Base-by-base conservation (phyloP, 2,888 invertebrate genomes). In the Thecocarcelia acutangulata region DNA sequence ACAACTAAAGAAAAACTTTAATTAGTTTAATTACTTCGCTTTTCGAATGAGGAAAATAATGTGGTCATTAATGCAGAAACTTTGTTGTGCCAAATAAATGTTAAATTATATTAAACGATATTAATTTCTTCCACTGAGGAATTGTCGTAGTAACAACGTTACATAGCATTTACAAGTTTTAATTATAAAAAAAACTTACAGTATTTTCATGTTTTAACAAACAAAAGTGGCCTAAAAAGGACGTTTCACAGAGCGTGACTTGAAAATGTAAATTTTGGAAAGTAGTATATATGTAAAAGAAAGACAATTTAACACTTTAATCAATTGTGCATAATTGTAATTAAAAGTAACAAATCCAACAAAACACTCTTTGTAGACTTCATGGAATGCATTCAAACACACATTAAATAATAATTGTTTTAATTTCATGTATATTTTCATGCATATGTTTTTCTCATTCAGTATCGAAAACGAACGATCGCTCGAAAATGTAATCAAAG, bases 1-100 rank as follows among this genome's bases (percentile, higher is more conserved):
- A 33, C 42, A n/a, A 40, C 11, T 28, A 9, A 46, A 46, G 54
- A 44, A 33, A 66, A 24, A 52, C 24, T 44, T 28, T 50, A 56
- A 58, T 72, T 78, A 72, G 70, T 72, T 78, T 78, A 78, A 78
- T 72, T 78, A 72, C 37, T 64, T 64, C n/a, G 21, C n/a, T 58
- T 69, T 70, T 50, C 56, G 40, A 46, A 56, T 66, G 24, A 24
- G 48, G 40, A 56, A 56, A 70, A 42, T 11, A 66, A 58, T 66
- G 46, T 24, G 44, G 37, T 46, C 61, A 69, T 61, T 69, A 61
- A 44, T 54, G 54, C 11, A 63, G 19, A 48, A 59, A 11, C 75
- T 50, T 44, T 61, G 33, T 61, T 61, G 50, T 68, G 59, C 28
- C 59, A 61, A 76, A 73, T 24, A 33, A 64, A 40, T 44, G 24